Evolutionary conservation across 2,797 vertebrate genomes (phyloP).

Genomic region (Epinephelus malabaricus): DNA sequence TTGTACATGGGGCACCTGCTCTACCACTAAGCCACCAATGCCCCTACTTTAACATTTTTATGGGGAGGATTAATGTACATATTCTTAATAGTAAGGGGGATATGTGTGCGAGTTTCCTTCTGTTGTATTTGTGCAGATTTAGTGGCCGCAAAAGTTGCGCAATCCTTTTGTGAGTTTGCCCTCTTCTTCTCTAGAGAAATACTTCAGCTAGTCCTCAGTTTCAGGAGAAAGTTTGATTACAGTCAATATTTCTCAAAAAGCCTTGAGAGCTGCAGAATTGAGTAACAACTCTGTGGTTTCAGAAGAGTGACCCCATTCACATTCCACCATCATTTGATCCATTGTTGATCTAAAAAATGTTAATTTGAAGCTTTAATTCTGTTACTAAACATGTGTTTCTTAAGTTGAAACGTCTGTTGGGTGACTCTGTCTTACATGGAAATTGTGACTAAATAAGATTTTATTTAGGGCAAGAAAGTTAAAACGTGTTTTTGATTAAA

Average conservation of each 20-base stretch:
- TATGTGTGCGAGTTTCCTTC: too few species aligned
- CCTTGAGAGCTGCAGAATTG: background rate
- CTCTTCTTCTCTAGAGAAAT: background rate
- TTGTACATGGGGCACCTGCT: too few species aligned
- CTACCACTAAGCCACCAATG: too few species aligned
- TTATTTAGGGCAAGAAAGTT: background rate
- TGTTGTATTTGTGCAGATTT: too few species aligned
- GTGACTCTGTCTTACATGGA: background rate
- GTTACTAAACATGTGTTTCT: background rate
- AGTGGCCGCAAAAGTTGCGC: too few species aligned
- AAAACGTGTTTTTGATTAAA: conserved; percentile 22
- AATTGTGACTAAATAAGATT: conserved; percentile 20
- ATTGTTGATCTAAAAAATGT: background rate
- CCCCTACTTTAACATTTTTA: too few species aligned
- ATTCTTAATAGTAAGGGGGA: too few species aligned
- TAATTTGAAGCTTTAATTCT: background rate
- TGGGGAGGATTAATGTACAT: too few species aligned
- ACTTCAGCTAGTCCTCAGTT: background rate
- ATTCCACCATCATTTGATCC: background rate
- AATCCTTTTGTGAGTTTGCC: too few species aligned
- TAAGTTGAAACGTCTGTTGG: background rate
- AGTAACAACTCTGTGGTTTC: background rate
- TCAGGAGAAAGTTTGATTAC: background rate
- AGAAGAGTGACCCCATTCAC: background rate
- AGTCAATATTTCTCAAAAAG: background rate